These are phyloP conservation scores for Dione juno DNA, from an alignment of 2,888 invertebrate genomes.

Conservation along the genomic window DNA sequence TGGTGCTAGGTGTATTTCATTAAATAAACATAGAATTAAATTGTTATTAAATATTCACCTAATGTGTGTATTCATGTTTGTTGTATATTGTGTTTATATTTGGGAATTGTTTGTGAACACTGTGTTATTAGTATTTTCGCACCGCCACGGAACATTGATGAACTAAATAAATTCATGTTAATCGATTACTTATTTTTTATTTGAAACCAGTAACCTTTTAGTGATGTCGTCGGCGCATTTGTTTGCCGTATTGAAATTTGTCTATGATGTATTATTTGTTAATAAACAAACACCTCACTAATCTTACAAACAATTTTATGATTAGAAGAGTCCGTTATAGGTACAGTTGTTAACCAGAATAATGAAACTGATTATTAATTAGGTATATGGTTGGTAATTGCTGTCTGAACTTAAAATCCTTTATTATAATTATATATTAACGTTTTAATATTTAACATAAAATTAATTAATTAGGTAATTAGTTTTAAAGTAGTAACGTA, in stretches of 20 bases:
- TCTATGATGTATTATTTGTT: not conserved
- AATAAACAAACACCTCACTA: no score
- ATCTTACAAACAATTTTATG: no score
- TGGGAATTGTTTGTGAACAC: constrained; percentile 68
- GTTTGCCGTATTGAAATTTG: not conserved
- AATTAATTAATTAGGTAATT: no score
- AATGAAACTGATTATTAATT: no score
- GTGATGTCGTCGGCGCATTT: not conserved
- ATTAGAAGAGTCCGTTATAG: no score
- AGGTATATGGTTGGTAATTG: no score
- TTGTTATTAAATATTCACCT: constrained; percentile 33
- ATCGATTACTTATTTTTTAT: constrained; percentile 56
- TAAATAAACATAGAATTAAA: constrained; percentile 27
- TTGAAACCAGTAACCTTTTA: constrained; percentile 15
- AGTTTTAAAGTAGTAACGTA: no score
- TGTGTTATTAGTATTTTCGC: constrained; percentile 73
- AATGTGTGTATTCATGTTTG: constrained; percentile 54
- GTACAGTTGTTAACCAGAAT: no score
- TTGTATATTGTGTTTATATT: constrained; percentile 57
- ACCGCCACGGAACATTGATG: constrained; percentile 79
- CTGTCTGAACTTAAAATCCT: no score
- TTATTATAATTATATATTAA: no score
- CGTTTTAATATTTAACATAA: no score
- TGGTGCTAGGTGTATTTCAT: constrained; percentile 48
- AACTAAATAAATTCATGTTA: constrained; percentile 81